Base-by-base conservation (phyloP, 2,888 invertebrate genomes). In the Pristionchus mayeri region DNA sequence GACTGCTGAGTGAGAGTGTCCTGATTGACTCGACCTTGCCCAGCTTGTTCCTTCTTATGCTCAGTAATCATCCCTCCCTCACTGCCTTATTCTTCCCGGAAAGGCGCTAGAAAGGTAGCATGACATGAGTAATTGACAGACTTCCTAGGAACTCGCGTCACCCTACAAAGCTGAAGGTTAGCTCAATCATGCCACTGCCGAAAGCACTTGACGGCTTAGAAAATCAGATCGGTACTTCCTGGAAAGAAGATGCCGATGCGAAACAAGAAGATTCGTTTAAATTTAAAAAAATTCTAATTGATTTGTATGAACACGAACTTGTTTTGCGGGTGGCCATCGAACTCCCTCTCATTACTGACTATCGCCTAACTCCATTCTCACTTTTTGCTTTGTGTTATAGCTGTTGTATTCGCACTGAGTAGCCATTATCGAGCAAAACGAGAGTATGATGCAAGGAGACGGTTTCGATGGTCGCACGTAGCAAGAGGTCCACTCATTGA, bases 11-110 rank as follows among this genome's bases (percentile, higher is more conserved):
- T 13, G 18, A n/a, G 37, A 18, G 37, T 71, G 40, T 71, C 40
- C 40, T 71, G 71, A 71, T 71, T 71, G 71, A 71, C 71, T 40
- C 71, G 71, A 71, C 71, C 71, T 71, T 71, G 71, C 71, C 40
- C 37, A 44, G 37, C 71, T 71, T 71, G 71, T 71, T 71, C 71
- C 71, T 71, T 18, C 4, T n/a, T 11, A 37, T 40, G 71, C 71
- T 44, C 71, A 71, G 44, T 37, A 71, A 71, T 71, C 71, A 71
- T 71, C 67, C 37, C n/a, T 24, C 57, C 6, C 30, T 63, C 21
- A n/a, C 54, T n/a, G n/a, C 57, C 57, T 60, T 60, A 27, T 34
- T 63, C 63, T 34, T 63, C 63, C 21, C 63, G 63, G 63, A 63
- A 34, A 27, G 57, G 0, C 54, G 18, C 54, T n/a, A n/a, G n/a